These are phyloP conservation scores for Dendrophyllia cribrosa DNA, from an alignment of 64 coral and sea anemone species.

Conservation along the genomic window DNA sequence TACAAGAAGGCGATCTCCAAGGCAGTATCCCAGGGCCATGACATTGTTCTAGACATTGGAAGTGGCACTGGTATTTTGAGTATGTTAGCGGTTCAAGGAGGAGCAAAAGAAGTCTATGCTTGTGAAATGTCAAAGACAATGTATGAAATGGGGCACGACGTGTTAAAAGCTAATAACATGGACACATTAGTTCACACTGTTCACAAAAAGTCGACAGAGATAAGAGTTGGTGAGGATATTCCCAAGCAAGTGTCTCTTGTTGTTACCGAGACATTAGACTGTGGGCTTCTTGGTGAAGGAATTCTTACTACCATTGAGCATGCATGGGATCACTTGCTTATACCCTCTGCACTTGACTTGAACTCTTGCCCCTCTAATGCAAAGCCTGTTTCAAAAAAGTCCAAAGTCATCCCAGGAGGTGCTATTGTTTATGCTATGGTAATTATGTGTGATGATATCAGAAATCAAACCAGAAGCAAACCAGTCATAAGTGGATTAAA, in stretches of 20 bases:
- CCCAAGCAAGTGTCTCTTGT: conserved; percentile 54
- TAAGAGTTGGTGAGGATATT: conserved; percentile 74
- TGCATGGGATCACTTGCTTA: conserved; percentile 76
- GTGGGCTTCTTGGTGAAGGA: conserved; percentile 95
- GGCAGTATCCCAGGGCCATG: conserved; percentile 68
- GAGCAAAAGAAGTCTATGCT: conserved; percentile 87
- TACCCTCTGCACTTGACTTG: neutral
- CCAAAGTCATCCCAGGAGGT: conserved; percentile 79
- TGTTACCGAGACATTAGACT: conserved; percentile 95
- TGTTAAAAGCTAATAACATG: conserved; percentile 92
- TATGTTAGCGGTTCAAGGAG: conserved; percentile 95
- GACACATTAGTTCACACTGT: conserved; percentile 68
- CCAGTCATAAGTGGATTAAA: conserved; percentile 45
- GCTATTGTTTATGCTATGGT: conserved; percentile 81
- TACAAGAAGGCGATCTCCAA: conserved; percentile 84
- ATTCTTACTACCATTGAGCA: conserved; percentile 87
- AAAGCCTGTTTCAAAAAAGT: neutral
- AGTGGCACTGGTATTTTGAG: conserved; percentile 98
- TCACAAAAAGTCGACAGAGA: conserved; percentile 95
- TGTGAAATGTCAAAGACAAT: conserved; percentile 99
- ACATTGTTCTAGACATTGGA: conserved; percentile 90
- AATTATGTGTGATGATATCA: conserved; percentile 78
- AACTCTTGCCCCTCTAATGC: neutral
- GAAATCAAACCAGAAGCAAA: conserved; percentile 56
- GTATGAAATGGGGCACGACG: conserved; percentile 92